These are phyloP conservation scores for Aricia artaxerxes DNA, from an alignment of 2,888 invertebrate species.

Conservation along the genomic window DNA sequence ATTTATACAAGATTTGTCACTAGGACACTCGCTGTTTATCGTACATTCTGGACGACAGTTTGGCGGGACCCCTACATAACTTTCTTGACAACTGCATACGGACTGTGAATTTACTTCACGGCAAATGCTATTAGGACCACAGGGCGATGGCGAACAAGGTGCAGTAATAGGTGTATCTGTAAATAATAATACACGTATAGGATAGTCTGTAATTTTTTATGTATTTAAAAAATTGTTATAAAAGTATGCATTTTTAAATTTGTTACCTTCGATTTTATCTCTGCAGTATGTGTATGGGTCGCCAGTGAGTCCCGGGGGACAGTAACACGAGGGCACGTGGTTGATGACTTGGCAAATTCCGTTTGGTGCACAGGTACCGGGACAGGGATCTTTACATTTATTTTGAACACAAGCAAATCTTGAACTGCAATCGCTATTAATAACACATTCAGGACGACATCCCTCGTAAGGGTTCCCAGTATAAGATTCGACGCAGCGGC, in stretches of 20 bases:
- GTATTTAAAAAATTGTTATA: neutral
- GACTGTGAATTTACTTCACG: slow-evolving; percentile 84
- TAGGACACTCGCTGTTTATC: slow-evolving; percentile 88
- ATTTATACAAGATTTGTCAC: slow-evolving; percentile 87
- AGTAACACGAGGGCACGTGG: slow-evolving; percentile 87
- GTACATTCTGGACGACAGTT: slow-evolving; percentile 90
- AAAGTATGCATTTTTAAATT: slow-evolving; percentile 16
- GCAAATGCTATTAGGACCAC: slow-evolving; percentile 89
- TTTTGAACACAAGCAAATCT: slow-evolving; percentile 87
- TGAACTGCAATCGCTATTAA: slow-evolving; percentile 88
- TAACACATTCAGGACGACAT: slow-evolving; percentile 90
- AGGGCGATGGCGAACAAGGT: slow-evolving; percentile 87
- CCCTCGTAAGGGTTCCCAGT: slow-evolving; percentile 78
- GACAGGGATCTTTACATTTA: slow-evolving; percentile 90
- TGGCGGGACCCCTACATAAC: slow-evolving; percentile 88
- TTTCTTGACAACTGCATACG: slow-evolving; percentile 85
- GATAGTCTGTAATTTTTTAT: neutral
- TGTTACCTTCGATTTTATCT: slow-evolving; percentile 63
- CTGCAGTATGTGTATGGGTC: slow-evolving; percentile 85
- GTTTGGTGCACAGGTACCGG: slow-evolving; percentile 86
- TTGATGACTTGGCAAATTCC: slow-evolving; percentile 88
- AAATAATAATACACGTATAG: neutral
- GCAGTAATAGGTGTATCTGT: slow-evolving; percentile 62
- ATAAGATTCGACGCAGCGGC: slow-evolving; percentile 84
- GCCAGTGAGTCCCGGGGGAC: slow-evolving; percentile 84